Evolutionary conservation across 2,888 invertebrate species (phyloP).

Genomic region (Dicyrtomina minuta): DNA sequence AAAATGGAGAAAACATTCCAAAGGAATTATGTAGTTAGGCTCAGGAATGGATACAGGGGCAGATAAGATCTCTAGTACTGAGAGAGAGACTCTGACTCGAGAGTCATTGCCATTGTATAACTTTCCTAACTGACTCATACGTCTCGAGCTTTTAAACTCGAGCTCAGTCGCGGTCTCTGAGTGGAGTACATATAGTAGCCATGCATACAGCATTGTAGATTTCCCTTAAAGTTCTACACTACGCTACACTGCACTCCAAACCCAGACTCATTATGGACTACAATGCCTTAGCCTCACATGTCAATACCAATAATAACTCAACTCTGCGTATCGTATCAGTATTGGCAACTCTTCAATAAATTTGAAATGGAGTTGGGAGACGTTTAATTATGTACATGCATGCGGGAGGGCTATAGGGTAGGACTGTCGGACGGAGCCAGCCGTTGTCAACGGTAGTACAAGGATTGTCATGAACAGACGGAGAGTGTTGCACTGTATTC

Average conservation of each 20-base stretch:
- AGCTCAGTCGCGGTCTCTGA: too few species aligned
- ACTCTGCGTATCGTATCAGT: slow-evolving; percentile 24
- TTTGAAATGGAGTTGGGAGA: slow-evolving; percentile 5
- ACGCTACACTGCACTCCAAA: background rate
- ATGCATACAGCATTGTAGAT: background rate
- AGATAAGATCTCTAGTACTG: too few species aligned
- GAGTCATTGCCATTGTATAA: too few species aligned
- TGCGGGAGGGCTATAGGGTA: background rate
- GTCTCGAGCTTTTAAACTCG: too few species aligned
- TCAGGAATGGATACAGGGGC: too few species aligned
- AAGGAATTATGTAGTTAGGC: too few species aligned
- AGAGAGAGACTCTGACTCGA: too few species aligned
- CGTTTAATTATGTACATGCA: too few species aligned
- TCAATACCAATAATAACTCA: slow-evolving; percentile 29
- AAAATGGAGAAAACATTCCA: too few species aligned
- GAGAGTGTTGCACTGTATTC: background rate
- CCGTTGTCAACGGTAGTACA: slow-evolving; percentile 16
- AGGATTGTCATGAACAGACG: slow-evolving; percentile 18
- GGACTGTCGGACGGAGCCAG: background rate
- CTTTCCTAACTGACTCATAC: too few species aligned
- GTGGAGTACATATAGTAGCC: too few species aligned
- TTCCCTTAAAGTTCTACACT: background rate
- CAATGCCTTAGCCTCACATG: slow-evolving; percentile 19
- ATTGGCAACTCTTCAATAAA: slow-evolving; percentile 38
- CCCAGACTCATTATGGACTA: background rate